Evolutionary conservation across 37 sponge, comb jelly and placozoan species (phyloP).

Genomic region (Bolinopsis microptera): DNA sequence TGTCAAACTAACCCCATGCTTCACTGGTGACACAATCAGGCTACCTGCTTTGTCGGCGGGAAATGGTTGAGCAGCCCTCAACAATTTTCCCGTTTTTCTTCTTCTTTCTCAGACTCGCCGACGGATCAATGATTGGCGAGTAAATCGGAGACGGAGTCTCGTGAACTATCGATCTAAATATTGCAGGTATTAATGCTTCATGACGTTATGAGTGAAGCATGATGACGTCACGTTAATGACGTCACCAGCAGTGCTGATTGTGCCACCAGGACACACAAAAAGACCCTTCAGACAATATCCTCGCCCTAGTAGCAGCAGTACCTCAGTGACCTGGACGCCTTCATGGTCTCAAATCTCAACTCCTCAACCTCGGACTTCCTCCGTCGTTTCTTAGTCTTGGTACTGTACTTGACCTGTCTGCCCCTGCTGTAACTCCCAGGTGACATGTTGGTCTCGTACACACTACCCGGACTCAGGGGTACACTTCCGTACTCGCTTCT

Average conservation of each 20-base stretch:
- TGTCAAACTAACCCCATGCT: too few relatives aligned
- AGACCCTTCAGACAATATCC: background rate
- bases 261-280: background rate
- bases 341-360: background rate
- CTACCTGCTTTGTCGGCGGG: background rate
- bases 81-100: background rate
- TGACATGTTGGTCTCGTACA: background rate
- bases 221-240: background rate
- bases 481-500: background rate
- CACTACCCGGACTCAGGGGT: constrained; percentile 3
- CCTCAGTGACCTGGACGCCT: background rate
- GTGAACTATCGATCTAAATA: background rate
- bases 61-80: background rate
- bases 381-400: background rate
- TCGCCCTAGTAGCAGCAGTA: too few relatives aligned
- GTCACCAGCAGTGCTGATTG: background rate
- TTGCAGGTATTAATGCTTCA: background rate
- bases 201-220: background rate
- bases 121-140: background rate
- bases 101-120: background rate
- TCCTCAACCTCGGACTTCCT: background rate
- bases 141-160: background rate
- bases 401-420: background rate
- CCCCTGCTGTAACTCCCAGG: constrained; percentile 7
- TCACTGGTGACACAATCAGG: background rate